phyloP scores from a whole-genome alignment of 2,888 invertebrate species.

The Anoplius nigerrimus region DNA sequence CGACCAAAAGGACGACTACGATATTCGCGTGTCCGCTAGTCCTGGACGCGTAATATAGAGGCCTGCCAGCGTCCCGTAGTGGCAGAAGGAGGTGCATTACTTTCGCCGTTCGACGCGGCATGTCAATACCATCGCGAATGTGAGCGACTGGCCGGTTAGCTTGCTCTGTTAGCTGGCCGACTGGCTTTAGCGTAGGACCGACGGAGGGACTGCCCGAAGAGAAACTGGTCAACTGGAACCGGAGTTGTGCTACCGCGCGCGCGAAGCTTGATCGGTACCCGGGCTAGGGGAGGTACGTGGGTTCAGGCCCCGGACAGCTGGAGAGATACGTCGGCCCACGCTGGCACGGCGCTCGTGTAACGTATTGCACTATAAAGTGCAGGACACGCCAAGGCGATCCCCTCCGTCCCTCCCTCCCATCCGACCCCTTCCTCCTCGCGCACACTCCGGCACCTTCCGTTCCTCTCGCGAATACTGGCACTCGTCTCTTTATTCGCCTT shows the following conservation, averaged over 20 bases:
- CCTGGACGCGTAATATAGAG: no score
- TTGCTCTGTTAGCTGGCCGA: constrained; percentile 3
- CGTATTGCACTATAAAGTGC: constrained; percentile 65
- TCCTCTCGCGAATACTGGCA: constrained; percentile 18
- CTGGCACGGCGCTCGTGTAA: constrained; percentile 55
- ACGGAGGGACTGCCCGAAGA: constrained; percentile 50
- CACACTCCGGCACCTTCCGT: constrained; percentile 13
- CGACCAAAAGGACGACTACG: constrained; percentile 21
- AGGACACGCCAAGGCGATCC: constrained; percentile 39
- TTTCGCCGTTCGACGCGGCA: constrained; percentile 64
- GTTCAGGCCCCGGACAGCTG: constrained; percentile 58
- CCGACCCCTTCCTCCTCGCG: constrained; percentile 1
- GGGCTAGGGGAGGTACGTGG: constrained; percentile 58
- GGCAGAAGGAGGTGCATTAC: constrained; percentile 59
- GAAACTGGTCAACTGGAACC: constrained; percentile 66
- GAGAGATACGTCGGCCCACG: constrained; percentile 60
- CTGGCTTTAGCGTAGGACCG: constrained; percentile 31
- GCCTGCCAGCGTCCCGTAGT: not conserved
- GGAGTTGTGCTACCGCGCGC: constrained; percentile 59
- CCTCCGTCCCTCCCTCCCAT: constrained; percentile 28
- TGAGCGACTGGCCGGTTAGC: constrained; percentile 29
- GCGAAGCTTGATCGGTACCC: constrained; percentile 41
- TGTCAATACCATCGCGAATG: constrained; percentile 65
- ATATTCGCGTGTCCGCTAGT: constrained; percentile 3
- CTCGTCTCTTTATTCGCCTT: constrained; percentile 7